Base-by-base conservation (phyloP, 64 coral and sea anemone species). In the Hydrozoanthus tunicans region DNA sequence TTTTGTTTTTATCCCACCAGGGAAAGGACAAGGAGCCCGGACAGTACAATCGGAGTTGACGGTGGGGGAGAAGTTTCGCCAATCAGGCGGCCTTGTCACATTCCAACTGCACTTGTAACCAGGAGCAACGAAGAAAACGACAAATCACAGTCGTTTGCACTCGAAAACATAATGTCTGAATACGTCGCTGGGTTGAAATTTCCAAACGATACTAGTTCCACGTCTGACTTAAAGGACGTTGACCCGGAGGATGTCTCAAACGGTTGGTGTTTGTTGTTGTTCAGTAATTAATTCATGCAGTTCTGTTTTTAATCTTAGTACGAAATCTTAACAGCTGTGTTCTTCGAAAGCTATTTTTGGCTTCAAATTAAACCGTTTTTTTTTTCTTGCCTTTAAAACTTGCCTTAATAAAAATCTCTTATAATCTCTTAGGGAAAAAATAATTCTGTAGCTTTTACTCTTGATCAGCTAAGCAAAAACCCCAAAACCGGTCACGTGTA, bases 11-110 rank as follows among this genome's bases (percentile, higher is more conserved):
- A 58, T 59, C 6, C 7, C 1, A 5, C 13, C 3, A 88, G 84
- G 69, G 70, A 88, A 55, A 59, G 84, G 69, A 88, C 68, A 0
- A 54, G 84, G 55, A 88, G 9, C 23, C 68, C 84, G 5, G 12
- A 51, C 56, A 59, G 55, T 7, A 11, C 53, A 27, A 73, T 55
- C 3, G 11, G 51, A 53, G 14, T 52, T 83, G 73, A 53, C 17
- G 32, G 9, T 5, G 56, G 8, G 26, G 9, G 7, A 58, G 9
- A 62, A 82, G 26, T 13, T 6, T 20, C 20, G 20, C 20, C 20
- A 20, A 20, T 20, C 20, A 20, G 20, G 20, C 20, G 20, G 20
- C 20, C 20, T 20, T 20, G 20, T 20, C 20, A 20, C 20, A 20
- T 20, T 20, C 20, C 20, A 20, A 20, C 20, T 20, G 20, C 20